Base-by-base conservation (phyloP, 2,888 invertebrate species). In the Camptogramma bilineatum region DNA sequence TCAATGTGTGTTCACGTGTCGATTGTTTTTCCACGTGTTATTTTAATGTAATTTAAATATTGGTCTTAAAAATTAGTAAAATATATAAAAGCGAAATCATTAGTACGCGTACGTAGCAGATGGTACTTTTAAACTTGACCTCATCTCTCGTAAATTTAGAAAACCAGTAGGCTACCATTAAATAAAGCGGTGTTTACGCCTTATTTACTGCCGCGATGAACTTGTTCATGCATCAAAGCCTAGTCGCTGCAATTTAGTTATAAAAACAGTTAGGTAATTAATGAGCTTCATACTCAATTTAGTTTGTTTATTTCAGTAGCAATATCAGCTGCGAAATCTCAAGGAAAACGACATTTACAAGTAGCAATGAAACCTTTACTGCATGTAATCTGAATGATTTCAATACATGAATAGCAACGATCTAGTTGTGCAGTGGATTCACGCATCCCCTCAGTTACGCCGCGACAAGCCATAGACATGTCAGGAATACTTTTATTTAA, bases 341-440 rank as follows among this genome's bases (percentile, higher is more conserved):
- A 53, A 69, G 72, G 73, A 72, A 73, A 73, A 71, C 63, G 57
- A 59, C 50, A 48, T 47, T 48, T 34, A 64, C 58, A 67, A 65
- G 48, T n/a, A 52, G 21, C 56, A 56, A 62, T 42, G 51, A 59
- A 65, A 68, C 71, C 70, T 69, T 68, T 73, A 55, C 59, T 70
- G 72, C 71, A 61, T 67, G 46, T 70, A 66, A 73, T 73, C 68
- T 62, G 70, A 72, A 71, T 72, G 69, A 82, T 83, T 81, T 76
- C 73, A 83, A 82, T 83, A 82, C 73, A 80, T 81, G 79, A 83
- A 81, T 84, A 83, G 72, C 74, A 81, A 78, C 72, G 61, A 62
- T 62, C 70, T 79, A 68, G 77, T 84, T 81, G 69, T 72, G 72
- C 64, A 87, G 75, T 83, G 67, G 65, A 42, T 83, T 76, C 86